Evolutionary conservation across 2,113 vertebrate species (phyloP), one percentile per base, ranked within the genome.

Genomic region (Xenotilapia leptura): DNA sequence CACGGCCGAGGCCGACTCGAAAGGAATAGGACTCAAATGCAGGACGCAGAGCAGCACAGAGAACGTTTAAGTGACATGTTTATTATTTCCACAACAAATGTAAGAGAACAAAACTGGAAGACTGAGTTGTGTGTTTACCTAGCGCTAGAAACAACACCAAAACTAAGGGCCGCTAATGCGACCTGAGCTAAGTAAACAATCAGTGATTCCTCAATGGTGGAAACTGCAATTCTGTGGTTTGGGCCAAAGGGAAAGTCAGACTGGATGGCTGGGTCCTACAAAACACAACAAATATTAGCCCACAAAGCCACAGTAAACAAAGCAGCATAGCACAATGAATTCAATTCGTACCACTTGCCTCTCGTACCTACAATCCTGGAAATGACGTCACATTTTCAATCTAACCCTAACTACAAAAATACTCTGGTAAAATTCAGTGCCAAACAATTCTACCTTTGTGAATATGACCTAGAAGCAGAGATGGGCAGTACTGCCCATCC

Each of bases 241-340:
- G 31, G 31, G 31, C 31, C 31, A 33, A 33, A 33, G 31, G 31
- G 31, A 33, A 33, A 33, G 31, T 33, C 31, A 33, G 31, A 33
- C 31, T 33, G 6, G 31, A 33, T 33, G 31, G 31, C 31, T 7
- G 31, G 31, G 31, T 54, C 53, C 53, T 54, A 54, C 53, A 54
- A 54, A 54, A 12, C 53, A 54, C 53, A 54, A 12, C 53, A 54
- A 54, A 23, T 6, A 54, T 23, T 54, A 54, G n/a, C 3, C 53
- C n/a, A 0, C 53, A 54, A 54, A 54, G n/a, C 0, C 53, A 54
- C 10, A 54, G 51, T 54, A 3, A 0, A 54, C 53, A 54, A 54
- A 23, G 53, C 6, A 54, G 53, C 53, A 54, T 54, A 54, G n/a
- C 53, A 54, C 53, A 23, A 54, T 1, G 0, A 54, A 54, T 54